Evolutionary conservation across 2,888 invertebrate species (phyloP), one percentile per base, ranked within the genome.

Genomic region (Liodrosophila aerea): DNA sequence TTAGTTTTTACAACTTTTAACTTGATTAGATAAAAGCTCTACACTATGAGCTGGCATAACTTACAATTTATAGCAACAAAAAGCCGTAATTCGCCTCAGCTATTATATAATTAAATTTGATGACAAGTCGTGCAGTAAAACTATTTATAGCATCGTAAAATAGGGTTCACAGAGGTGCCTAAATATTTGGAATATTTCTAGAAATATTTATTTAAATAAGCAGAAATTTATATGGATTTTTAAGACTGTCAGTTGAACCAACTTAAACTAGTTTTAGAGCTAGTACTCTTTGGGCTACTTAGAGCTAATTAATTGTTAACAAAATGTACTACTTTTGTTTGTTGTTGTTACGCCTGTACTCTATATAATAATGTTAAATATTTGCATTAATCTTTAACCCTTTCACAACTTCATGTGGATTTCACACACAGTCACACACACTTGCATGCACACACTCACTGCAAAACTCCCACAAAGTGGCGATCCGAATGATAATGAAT

Each of bases 361-460:
- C 15, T 52, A 46, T 60, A 46, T 63, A 51, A 61, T 54, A 69
- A 60, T 13, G 56, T 50, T 46, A 62, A 74, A 69, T 83, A 69
- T 83, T 82, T 83, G 62, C 57, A 50, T 73, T 76, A 78, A 65
- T 78, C 64, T 85, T 86, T 85, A 78, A 44, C 84, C 61, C 70
- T 69, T 83, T 83, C 80, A 66, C 76, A 75, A 69, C 47, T 64
- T 15, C 63, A 40, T 58, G 69, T 49, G 51, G 63, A 54, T 63
- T 76, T 74, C 63, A 47, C 66, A 73, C 52, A 60, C 43, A 44
- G 15, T 29, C 31, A 40, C 37, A 33, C 15, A 31, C 41, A 9
- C 40, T 61, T 40, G 36, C 13, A 36, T 1, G 47, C 18, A 45
- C 15, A 36, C 18, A 56, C 18, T 12, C 8, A 52, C 46, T 46